A percentile compares a stretch with the other conserved stretches of the same genome.
These are phyloP conservation scores for Watsonalla binaria DNA, from an alignment of 2,888 invertebrate species.

Conservation along the genomic window DNA sequence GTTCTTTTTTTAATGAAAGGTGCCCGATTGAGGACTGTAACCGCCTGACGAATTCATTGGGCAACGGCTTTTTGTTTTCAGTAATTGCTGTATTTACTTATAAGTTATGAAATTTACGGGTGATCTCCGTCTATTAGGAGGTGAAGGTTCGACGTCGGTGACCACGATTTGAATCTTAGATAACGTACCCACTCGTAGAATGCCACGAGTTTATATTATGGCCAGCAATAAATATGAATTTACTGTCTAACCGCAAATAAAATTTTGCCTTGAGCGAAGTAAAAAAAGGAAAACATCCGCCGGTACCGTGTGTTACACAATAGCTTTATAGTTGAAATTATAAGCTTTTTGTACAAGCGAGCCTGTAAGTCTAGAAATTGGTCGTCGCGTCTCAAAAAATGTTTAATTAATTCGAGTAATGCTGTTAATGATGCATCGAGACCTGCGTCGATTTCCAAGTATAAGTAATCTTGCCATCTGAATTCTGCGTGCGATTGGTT, in stretches of 20 bases:
- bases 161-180: constrained; percentile 16
- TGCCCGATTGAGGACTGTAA: constrained; percentile 79
- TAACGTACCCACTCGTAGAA: constrained; percentile 10
- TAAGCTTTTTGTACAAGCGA: constrained; percentile 14
- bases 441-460: constrained; percentile 69
- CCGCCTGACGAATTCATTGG: constrained; percentile 79
- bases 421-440: constrained; percentile 69
- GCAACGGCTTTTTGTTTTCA: constrained; percentile 70
- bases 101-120: constrained; percentile 40
- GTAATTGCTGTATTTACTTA: constrained; percentile 73
- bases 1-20: constrained; percentile 78
- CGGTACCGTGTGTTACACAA: constrained; percentile 24
- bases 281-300: constrained; percentile 16
- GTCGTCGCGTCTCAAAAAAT: constrained; percentile 28
- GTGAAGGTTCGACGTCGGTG: not conserved
- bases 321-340: constrained; percentile 20
- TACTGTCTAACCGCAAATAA: constrained; percentile 69
- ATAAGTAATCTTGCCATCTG: constrained; percentile 68
- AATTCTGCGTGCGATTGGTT: constrained; percentile 65
- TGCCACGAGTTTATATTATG: constrained; percentile 28
- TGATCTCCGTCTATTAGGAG: constrained; percentile 9
- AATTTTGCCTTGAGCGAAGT: constrained; percentile 41
- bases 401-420: constrained; percentile 66
- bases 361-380: constrained; percentile 29
- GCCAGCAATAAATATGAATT: constrained; percentile 53